Evolutionary conservation across 2,888 invertebrate species (phyloP), one percentile per base, ranked within the genome.

Genomic region (Agrilus cyanescens): DNA sequence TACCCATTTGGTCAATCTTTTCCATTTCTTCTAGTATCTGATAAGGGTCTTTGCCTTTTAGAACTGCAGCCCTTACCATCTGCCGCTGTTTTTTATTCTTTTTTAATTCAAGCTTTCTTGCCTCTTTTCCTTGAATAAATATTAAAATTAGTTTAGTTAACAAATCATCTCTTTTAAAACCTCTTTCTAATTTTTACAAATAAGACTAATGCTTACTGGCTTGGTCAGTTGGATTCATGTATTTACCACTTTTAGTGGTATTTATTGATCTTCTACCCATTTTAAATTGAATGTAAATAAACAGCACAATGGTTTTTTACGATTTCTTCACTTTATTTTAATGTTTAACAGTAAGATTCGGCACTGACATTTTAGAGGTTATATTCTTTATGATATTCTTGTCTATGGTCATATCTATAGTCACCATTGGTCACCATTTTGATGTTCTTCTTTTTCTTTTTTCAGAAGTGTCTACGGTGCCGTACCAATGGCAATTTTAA

Each of bases 201-300:
- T 31, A 34, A 37, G 12, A 31, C 37, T 36, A 33, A 14, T 44
- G 84, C 91, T 84, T 80, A 91, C 96, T 76, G 46, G 95, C 95
- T 82, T 96, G 96, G 69, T 98, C 97, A 4, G 97, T 97, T 32
- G 97, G 97, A 70, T 98, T 98, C 96, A 98, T 97, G 60, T 93
- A 96, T 79, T 96, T 96, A 66, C 97, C 97, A 90, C 95, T 95
- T 76, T 97, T 97, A 41, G 96, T 97, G 84, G 95, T 95, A 72
- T 94, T 95, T 58, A 95, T 94, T 34, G 95, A 94, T 54, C 96
- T 78, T 43, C 95, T 80, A 44, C 96, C 96, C 96, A 97, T 96
- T 54, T 72, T 80, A 20, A n/a, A n/a, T 20, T 20, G 5, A 20
- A 6, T 20, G 7, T 5, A 20, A 20, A 7, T 20, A 20, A 20